Evolutionary conservation across 2,113 vertebrate genomes (phyloP), one percentile per base, ranked within the genome.

Genomic region (Carassius carassius): DNA sequence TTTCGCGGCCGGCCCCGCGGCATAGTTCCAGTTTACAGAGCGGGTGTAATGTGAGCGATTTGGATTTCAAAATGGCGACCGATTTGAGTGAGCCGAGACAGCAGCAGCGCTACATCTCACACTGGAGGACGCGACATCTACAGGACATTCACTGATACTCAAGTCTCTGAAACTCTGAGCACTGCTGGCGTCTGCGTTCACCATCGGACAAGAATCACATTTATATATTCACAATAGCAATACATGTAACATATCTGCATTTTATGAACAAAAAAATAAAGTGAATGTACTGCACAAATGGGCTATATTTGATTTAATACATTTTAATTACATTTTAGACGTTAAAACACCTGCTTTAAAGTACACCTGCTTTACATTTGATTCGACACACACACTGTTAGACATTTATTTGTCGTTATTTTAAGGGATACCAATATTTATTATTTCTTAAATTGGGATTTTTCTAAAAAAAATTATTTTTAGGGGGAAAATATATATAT

Each of bases 1-100:
- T 97, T 96, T 91, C 96, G 96, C 94, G 96, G 97, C 92, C 97
- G 97, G 95, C 97, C 97, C 95, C 96, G 97, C 96, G 96, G 97
- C 97, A 97, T 98, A 95, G 95, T 95, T 94, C 95, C 95, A 95
- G 94, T 93, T 92, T 92, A 94, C 89, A 85, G 91, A 85, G 91
- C 88, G 94, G 94, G 93, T 94, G 94, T 95, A 93, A 93, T 94
- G 94, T 94, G 94, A 94, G 92, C 93, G 91, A 89, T 90, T 90
- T 88, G 92, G 88, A 90, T 92, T 95, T 92, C 94, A 95, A 95
- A 94, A 95, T 95, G 95, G 95, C 92, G 94, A 87, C 90, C 81
- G 83, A 32, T 72, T 76, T 75, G 14, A 63, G n/a, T 3, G 44
- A 67, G 41, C 5, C 23, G n/a, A 69, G 16, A 8, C 54, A 13